phyloP scores from a whole-genome alignment of 2,797 vertebrate species.

The Falco columbarius region DNA sequence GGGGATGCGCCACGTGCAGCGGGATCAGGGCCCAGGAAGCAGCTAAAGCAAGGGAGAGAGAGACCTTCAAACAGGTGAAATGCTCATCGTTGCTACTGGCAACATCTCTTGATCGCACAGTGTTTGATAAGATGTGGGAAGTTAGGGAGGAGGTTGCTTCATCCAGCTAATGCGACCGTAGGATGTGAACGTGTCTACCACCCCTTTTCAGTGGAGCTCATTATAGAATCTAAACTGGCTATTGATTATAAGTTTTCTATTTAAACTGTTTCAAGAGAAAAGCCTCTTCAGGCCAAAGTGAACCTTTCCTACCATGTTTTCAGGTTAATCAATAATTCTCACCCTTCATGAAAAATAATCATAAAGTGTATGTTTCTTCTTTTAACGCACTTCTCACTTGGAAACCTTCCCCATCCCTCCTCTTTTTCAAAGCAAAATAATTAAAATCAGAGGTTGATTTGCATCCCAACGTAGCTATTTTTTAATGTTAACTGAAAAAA shows the following conservation, averaged over 20 bases:
- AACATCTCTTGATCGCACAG: neutral
- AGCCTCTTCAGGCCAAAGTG: neutral
- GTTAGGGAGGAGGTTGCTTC: conserved; percentile 25
- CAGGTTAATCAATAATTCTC: neutral
- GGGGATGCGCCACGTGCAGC: rapidly evolving
- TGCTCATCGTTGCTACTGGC: neutral
- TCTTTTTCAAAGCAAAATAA: neutral
- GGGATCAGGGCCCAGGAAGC: neutral
- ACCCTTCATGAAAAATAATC: neutral
- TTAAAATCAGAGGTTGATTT: neutral
- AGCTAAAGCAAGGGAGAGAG: neutral
- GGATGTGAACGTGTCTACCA: neutral
- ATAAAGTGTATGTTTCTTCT: neutral
- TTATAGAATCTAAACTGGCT: neutral
- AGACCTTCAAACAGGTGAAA: conserved; percentile 10
- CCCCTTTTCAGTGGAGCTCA: neutral
- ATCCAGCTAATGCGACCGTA: neutral
- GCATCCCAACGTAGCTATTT: neutral
- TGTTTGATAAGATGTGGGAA: neutral
- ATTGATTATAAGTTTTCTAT: neutral
- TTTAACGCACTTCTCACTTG: neutral
- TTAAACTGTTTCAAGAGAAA: neutral
- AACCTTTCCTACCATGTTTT: neutral
- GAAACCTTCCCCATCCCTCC: neutral
- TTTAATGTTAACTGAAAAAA: neutral